phyloP scores from a whole-genome alignment of 1,140 invertebrate genomes.

The Diprion similis region DNA sequence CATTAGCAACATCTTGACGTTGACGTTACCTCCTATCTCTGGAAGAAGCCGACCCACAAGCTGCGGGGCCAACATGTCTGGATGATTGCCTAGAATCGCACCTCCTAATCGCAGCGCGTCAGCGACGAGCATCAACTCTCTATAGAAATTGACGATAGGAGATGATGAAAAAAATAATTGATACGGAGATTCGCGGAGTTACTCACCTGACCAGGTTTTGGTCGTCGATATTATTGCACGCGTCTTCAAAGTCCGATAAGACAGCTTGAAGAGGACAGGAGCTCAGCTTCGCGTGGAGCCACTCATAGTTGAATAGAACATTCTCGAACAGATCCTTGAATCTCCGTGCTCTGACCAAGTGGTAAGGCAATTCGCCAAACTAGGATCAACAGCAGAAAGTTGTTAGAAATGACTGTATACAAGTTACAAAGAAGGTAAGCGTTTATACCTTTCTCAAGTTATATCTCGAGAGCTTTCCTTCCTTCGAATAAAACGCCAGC shows the following conservation, averaged over 20 bases:
- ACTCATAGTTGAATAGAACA: constrained; percentile 97
- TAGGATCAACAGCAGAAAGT: constrained; percentile 50
- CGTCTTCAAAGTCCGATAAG: constrained; percentile 95
- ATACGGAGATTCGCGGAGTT: neutral
- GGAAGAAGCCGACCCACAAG: constrained; percentile 91
- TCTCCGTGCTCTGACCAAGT: constrained; percentile 87
- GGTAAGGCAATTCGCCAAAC: constrained; percentile 96
- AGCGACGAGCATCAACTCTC: constrained; percentile 91
- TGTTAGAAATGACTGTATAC: neutral
- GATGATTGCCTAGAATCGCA: constrained; percentile 87
- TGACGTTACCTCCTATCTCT: constrained; percentile 84
- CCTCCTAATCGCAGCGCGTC: constrained; percentile 93
- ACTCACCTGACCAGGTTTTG: constrained; percentile 80
- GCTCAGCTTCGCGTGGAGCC: constrained; percentile 94
- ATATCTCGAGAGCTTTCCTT: constrained; percentile 85
- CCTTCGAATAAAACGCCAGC: constrained; percentile 88
- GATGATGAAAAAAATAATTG: neutral
- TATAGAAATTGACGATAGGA: constrained; percentile 50
- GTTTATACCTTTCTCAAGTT: constrained; percentile 81
- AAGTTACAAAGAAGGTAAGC: constrained; percentile 7
- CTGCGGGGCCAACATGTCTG: constrained; percentile 96
- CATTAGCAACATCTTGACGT: constrained; percentile 84
- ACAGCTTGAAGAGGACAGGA: constrained; percentile 95
- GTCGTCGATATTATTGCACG: constrained; percentile 83
- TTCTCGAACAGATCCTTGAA: constrained; percentile 93